phyloP scores from a whole-genome alignment of 2,888 invertebrate genomes.

The Agapetus fuscipes region DNA sequence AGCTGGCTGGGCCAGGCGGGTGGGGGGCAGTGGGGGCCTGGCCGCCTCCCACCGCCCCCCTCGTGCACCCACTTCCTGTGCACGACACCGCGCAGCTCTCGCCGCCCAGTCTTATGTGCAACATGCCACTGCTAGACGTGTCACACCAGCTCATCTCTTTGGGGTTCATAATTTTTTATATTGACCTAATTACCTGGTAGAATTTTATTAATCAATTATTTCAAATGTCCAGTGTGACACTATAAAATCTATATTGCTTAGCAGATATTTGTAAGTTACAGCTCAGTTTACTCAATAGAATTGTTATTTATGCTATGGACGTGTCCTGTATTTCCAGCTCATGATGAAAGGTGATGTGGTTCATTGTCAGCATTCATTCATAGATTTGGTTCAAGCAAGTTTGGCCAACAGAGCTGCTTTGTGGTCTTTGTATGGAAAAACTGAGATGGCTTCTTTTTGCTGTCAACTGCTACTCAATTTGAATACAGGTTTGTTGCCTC shows the following conservation, averaged over 20 bases:
- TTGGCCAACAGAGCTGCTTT: slow-evolving; percentile 74
- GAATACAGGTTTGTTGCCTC: slow-evolving; percentile 58
- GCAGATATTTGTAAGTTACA: too few relatives aligned
- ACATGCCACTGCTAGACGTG: slow-evolving; percentile 59
- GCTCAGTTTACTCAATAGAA: too few relatives aligned
- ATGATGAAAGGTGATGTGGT: slow-evolving; percentile 76
- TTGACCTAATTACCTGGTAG: too few relatives aligned
- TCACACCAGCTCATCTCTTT: slow-evolving; percentile 56
- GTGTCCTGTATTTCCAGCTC: slow-evolving; percentile 45
- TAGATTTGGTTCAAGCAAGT: slow-evolving; percentile 71
- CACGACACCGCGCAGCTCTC: slow-evolving; percentile 55
- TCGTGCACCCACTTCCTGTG: slow-evolving; percentile 18
- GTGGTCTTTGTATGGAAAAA: slow-evolving; percentile 83
- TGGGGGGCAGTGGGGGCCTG: slow-evolving; percentile 24
- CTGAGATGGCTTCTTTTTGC: slow-evolving; percentile 71
- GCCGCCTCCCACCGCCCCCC: slow-evolving; percentile 25
- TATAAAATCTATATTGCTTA: too few relatives aligned
- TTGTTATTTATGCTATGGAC: too few relatives aligned
- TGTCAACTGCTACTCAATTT: slow-evolving; percentile 70
- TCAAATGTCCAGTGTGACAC: too few relatives aligned
- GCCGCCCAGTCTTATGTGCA: slow-evolving; percentile 71
- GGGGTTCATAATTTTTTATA: slow-evolving; percentile 36
- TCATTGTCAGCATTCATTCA: slow-evolving; percentile 75
- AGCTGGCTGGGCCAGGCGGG: slow-evolving; percentile 62
- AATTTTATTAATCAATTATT: too few relatives aligned